Evolutionary conservation across 2,113 vertebrate genomes (phyloP), one percentile per base, ranked within the genome.

Genomic region (Pedionomus torquatus): DNA sequence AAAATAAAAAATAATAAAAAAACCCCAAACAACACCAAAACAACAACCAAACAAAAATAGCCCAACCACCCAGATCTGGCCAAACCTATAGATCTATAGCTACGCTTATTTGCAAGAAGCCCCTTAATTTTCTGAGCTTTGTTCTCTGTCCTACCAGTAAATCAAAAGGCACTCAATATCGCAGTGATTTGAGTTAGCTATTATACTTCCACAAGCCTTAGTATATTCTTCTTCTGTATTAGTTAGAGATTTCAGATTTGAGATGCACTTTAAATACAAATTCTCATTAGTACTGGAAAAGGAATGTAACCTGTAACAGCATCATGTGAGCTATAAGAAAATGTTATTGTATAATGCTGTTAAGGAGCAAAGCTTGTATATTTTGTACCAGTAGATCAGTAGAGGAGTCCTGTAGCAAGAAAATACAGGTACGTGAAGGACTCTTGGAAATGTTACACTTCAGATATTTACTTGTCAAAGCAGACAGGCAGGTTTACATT

Each of bases 211-310:
- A 54, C 63, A 69, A 72, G 35, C 16, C 81, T 87, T 31, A 8
- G 49, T 17, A 9, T 72, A 33, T 41, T 72, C 9, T 44, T 75
- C 37, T 84, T 85, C 44, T 82, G 10, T 63, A n/a, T 52, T 52
- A 57, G 63, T 76, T 78, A 48, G 39, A 90, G n/a, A 68, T 87
- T 82, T 33, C 44, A 76, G 41, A 89, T 93, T 93, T 89, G 94
- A 95, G 26, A 80, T 93, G 96, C 96, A 97, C 96, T 97, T 97
- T 97, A 95, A 80, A 83, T 80, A 81, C 10, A 83, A 85, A 91
- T 76, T 83, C 57, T 93, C 17, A 26, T 65, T 76, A 74, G 37
- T 93, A 72, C 44, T 96, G 81, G 41, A 83, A 82, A 72, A 87
- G 54, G 78, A 92, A 92, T 93, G 86, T 96, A 89, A 92, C 93